These are phyloP conservation scores for Tenthredo notha DNA, from an alignment of 2,888 invertebrate species.

Conservation along the genomic window DNA sequence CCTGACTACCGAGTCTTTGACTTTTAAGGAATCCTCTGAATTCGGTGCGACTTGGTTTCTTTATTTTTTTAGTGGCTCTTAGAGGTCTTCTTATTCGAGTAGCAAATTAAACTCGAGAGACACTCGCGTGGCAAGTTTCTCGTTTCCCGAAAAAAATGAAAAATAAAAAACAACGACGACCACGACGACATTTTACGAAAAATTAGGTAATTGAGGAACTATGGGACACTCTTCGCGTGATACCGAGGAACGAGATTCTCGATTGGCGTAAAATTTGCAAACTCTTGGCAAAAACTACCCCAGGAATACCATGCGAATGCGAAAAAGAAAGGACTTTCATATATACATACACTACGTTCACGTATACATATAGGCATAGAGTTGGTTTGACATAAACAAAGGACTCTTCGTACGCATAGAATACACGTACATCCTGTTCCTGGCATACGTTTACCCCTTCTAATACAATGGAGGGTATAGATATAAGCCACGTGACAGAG, in stretches of 20 bases:
- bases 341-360: too few species aligned
- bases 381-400: constrained; percentile 28
- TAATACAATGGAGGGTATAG: not conserved
- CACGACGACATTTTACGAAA: constrained; percentile 8
- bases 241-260: too few species aligned
- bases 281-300: too few species aligned
- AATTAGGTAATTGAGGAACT: constrained; percentile 19
- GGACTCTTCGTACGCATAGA: not conserved
- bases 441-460: not conserved
- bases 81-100: not conserved
- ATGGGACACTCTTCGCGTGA: too few species aligned
- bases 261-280: too few species aligned
- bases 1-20: not conserved
- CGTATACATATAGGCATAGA: not conserved
- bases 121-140: not conserved
- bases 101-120: constrained; percentile 21
- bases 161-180: not conserved
- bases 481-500: constrained; percentile 10
- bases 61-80: not conserved
- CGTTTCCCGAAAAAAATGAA: not conserved
- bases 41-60: not conserved
- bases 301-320: not conserved
- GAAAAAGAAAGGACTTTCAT: not conserved
- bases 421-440: not conserved
- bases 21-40: not conserved